phyloP scores from a whole-genome alignment of 2,797 vertebrate species.

The Pelodytes ibericus region DNA sequence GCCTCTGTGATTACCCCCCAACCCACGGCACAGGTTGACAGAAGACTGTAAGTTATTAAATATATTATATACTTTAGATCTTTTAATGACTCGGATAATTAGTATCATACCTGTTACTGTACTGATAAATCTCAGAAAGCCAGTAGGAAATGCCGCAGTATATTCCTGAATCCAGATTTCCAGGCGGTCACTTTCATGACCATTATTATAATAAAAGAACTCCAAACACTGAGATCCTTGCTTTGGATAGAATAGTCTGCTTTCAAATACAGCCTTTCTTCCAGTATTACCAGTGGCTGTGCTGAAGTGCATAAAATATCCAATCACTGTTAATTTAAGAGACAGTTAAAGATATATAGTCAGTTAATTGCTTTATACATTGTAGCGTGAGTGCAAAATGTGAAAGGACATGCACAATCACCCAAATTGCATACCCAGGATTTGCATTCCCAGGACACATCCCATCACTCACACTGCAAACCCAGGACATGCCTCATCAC shows the following conservation, averaged over 20 bases:
- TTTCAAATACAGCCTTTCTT: constrained; percentile 78
- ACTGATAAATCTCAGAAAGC: constrained; percentile 70
- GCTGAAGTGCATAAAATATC: constrained; percentile 90
- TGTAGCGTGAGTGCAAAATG: too few species aligned
- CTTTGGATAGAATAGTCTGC: constrained; percentile 83
- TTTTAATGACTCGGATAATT: too few species aligned
- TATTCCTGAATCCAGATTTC: constrained; percentile 80
- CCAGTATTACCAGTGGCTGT: constrained; percentile 62
- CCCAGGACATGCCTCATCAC: too few species aligned
- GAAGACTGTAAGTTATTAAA: too few species aligned
- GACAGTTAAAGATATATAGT: constrained; percentile 1
- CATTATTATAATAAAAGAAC: constrained; percentile 87
- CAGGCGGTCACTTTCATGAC: constrained; percentile 68
- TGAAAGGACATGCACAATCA: too few species aligned
- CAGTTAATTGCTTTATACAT: too few species aligned
- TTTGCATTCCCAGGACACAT: too few species aligned
- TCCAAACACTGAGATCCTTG: constrained; percentile 87
- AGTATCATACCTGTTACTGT: constrained; percentile 77
- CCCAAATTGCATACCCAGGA: too few species aligned
- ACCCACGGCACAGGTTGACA: too few species aligned
- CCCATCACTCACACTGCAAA: too few species aligned
- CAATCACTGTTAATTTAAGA: constrained; percentile 71
- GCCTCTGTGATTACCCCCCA: too few species aligned
- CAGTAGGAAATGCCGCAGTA: constrained; percentile 58
- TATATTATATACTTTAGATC: too few species aligned